Percentiles rank a stretch among this genome's conserved stretches.
These are phyloP conservation scores for Trachythela sp. DNA, from an alignment of 64 coral and sea anemone genomes.

Conservation along the genomic window DNA sequence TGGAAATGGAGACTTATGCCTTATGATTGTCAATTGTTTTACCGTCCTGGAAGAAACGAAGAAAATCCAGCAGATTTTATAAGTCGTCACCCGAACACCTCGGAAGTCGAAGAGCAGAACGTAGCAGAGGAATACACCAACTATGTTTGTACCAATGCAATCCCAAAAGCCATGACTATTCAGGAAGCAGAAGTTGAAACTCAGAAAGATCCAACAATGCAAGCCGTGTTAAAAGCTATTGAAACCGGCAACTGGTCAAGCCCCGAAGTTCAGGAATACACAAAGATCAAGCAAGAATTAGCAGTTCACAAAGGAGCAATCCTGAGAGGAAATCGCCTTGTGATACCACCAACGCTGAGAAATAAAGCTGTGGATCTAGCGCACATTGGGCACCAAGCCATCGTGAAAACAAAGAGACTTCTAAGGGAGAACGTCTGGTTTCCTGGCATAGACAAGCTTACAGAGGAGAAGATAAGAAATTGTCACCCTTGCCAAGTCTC, in stretches of 20 bases:
- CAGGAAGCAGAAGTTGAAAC: constrained; percentile 33
- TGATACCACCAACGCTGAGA: constrained; percentile 5
- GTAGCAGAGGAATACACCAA: constrained; percentile 47
- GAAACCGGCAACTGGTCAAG: constrained; percentile 23
- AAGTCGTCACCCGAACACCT: too few species aligned
- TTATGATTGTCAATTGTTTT: too few species aligned
- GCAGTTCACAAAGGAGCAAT: background rate
- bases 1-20: too few species aligned
- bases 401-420: constrained; percentile 30
- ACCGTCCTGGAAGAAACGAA: too few species aligned
- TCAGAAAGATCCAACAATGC: constrained; percentile 5
- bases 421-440: constrained; percentile 25
- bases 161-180: constrained; percentile 54
- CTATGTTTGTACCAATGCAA: constrained; percentile 30
- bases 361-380: constrained; percentile 26
- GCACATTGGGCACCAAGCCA: constrained; percentile 35
- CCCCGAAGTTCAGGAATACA: constrained; percentile 16
- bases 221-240: too few species aligned
- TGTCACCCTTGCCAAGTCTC: background rate
- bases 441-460: constrained; percentile 16
- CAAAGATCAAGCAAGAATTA: background rate
- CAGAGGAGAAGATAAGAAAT: background rate
- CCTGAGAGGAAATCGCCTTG: constrained; percentile 2
- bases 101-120: too few species aligned
- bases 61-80: too few species aligned